Base-by-base conservation (phyloP, 1,140 invertebrate species). In the Agrilus planipennis region DNA sequence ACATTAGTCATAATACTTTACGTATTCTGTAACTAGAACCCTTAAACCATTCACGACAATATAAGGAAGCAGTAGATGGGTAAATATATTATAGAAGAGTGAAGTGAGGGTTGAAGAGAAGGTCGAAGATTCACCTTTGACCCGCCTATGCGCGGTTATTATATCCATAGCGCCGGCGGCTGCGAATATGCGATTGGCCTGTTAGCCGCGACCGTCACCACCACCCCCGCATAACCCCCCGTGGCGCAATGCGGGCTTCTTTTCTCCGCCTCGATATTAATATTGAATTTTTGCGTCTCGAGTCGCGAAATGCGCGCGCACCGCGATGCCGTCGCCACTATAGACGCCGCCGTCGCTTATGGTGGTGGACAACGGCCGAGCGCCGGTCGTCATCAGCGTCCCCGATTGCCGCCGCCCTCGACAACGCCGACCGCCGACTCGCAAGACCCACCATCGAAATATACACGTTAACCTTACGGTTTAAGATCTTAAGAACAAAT, bases 181-280 rank as follows among this genome's bases (percentile, higher is more conserved):
- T 25, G 37, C 22, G 27, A 16, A 19, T 10, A 6, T 62, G 61
- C 67, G 64, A 70, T 70, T 70, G 68, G 68, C 60, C 40, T 39
- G 19, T 22, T 36, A 43, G 48, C 23, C 30, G 32, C 35, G 22
- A 16, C 22, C 61, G 62, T n/a, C n/a, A n/a, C n/a, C n/a, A n/a
- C n/a, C n/a, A n/a, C n/a, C n/a, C n/a, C n/a, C n/a, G n/a, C n/a
- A n/a, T n/a, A n/a, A n/a, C n/a, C n/a, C 53, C 59, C 58, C 61
- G 64, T 54, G 52, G 53, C 58, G 50, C 52, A 46, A 46, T 49
- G 53, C 53, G 52, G 52, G 49, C 46, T 65, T 63, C 42, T 63
- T 67, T 62, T 58, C 65, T 65, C 67, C 67, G 68, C 66, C 67
- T 69, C 66, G 65, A 71, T 71, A 71, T 71, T 71, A 70, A 70